Base-by-base conservation (phyloP, 2,888 invertebrate genomes). In the Malthinus seriepunctatus region DNA sequence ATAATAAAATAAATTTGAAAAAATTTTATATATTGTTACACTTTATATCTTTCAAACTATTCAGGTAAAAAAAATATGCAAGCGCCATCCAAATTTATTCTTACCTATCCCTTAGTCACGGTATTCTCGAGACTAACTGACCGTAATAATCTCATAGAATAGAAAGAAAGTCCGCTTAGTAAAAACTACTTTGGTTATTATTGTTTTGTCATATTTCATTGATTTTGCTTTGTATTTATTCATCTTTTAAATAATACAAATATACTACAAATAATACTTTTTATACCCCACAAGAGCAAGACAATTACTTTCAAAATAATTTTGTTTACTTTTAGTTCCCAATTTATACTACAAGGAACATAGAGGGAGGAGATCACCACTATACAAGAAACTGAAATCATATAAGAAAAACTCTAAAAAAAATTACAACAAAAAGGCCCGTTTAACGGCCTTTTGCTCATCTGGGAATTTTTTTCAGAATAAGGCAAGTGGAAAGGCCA, bases 121-220 rank as follows among this genome's bases (percentile, higher is more conserved):
- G 51, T 65, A 60, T 65, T 67, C 57, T 62, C 46, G 62, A 62
- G 56, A 56, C 63, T 63, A 66, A 67, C 63, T 64, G 63, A 55
- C 63, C 64, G 61, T 64, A 58, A 62, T 66, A 67, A 67, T 66
- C 63, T 64, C 60, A 51, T 54, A 35, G 34, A 51, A 59, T 51
- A 37, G 35, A 56, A 50, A 56, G 37, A 15, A 42, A 54, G 34
- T 47, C 35, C 8, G 49, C 23, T 35, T 39, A 48, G 32, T 32
- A 33, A 34, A 34, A 39, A 14, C 14, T 39, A 14, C 14, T 14
- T 39, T 9, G 4, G 14, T 39, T 39, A 39, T 39, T 38, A 39
- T 12, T 15, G 38, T 10, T 38, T 38, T 38, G 38, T 38, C 38
- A 38, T 14, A 39, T 42, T 23, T 42, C 39, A 15, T 15, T n/a